Evolutionary conservation across 2,888 invertebrate species (phyloP), one percentile per base, ranked within the genome.

Genomic region (Diploptera punctata): DNA sequence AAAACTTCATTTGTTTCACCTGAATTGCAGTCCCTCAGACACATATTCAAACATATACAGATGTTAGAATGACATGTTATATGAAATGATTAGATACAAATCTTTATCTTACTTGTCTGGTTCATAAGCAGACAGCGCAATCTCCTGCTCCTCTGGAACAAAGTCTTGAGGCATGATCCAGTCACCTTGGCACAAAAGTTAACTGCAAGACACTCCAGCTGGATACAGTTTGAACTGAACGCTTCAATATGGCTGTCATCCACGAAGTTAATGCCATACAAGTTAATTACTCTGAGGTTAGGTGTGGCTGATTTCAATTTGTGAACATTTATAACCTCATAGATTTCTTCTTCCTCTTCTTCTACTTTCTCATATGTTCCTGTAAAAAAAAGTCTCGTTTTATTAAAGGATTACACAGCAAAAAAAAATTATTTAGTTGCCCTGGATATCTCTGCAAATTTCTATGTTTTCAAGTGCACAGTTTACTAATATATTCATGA

Each of bases 201-300:
- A 7, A 99, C 95, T 3, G 99, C 97, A 75, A 99, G 84, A 80
- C 98, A 98, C 84, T 99, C 99, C 80, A 99, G 85, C 90, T 99
- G 93, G 79, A 98, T 98, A 82, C 98, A 98, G 81, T 98, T 98
- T 2, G 95, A 95, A 78, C 95, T 95, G 83, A 99, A 95, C 0
- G 99, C 97, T 81, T 99, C 99, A 62, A 99, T 98, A 79, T 99
- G 99, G 0, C 96, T 95, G 86, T 99, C 99, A 79, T 99, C 99
- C 7, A 98, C 95, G 78, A 98, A 98, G 83, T 97, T 97, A 77
- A 99, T 99, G 0, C 99, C 99, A 82, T 98, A 99, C 65, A 99
- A 85, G 83, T 99, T 99, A 79, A 99, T 98, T 9, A 99, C 97
- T 75, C 97, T 88, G 75, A 99, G 86, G 84, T 99, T 99, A 0